Percentiles rank a stretch among this genome's conserved stretches.
Evolutionary conservation across 2,797 vertebrate species (phyloP).

Genomic region (Malurus splendens): DNA sequence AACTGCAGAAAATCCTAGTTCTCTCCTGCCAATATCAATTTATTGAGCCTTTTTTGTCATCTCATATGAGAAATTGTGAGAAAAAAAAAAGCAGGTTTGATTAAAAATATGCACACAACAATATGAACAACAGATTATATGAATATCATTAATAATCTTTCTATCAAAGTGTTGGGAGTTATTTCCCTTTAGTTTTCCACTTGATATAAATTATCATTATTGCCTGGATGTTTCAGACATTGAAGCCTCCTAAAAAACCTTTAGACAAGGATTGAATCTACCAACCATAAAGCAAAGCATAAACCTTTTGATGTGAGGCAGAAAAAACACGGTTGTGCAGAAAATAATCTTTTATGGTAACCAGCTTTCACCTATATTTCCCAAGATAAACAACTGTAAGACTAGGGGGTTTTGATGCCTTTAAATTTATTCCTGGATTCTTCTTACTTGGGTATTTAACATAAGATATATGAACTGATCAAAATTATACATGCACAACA

Average conservation of each 20-base stretch:
- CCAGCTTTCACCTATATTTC: neutral
- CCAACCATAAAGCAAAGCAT: neutral
- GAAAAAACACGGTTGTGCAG: neutral
- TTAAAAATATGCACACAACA: slow-evolving; percentile 51
- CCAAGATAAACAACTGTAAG: neutral
- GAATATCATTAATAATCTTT: slow-evolving; percentile 5
- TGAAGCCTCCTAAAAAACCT: neutral
- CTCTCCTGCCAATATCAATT: slow-evolving; percentile 49
- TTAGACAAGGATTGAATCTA: neutral
- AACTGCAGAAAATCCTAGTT: slow-evolving; percentile 54
- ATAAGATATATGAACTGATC: neutral
- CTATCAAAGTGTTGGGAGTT: neutral
- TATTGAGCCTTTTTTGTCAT: slow-evolving; percentile 34
- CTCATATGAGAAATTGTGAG: slow-evolving; percentile 32
- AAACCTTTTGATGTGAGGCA: neutral
- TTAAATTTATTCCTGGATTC: neutral
- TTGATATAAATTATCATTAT: slow-evolving; percentile 1
- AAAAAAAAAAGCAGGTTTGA: slow-evolving; percentile 15
- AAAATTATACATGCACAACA: neutral
- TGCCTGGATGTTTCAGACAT: neutral
- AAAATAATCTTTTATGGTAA: neutral
- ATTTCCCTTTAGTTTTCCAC: neutral
- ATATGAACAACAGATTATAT: slow-evolving; percentile 35
- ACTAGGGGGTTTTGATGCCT: neutral
- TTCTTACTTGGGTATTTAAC: neutral